Evolutionary conservation across 2,797 vertebrate species (phyloP).

Genomic region (Arnoldichthys spilopterus): DNA sequence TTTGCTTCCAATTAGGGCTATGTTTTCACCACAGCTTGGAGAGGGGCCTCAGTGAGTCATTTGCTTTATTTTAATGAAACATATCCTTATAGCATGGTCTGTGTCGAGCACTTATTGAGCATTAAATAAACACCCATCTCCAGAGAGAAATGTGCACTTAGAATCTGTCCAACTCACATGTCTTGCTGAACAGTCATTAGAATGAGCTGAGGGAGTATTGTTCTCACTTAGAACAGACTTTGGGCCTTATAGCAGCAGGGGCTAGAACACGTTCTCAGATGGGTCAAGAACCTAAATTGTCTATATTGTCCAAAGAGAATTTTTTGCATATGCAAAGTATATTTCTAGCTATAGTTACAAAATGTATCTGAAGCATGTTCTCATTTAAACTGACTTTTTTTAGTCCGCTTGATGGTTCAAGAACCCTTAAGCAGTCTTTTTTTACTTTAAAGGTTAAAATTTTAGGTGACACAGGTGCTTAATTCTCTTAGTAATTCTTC

Average conservation of each 20-base stretch:
- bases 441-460: too few relatives aligned
- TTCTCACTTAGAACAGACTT: slow-evolving; percentile 15
- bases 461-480: too few relatives aligned
- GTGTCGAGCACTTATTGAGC: slow-evolving; percentile 34
- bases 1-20: neutral
- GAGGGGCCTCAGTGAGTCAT: neutral
- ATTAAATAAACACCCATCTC: slow-evolving; percentile 48
- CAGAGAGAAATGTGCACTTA: slow-evolving; percentile 41
- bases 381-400: too few relatives aligned
- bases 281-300: neutral
- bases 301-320: neutral
- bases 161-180: slow-evolving; percentile 29
- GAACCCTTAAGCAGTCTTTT: too few relatives aligned
- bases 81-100: slow-evolving; percentile 24
- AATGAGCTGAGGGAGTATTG: slow-evolving; percentile 47
- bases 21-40: neutral
- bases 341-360: neutral
- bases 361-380: neutral
- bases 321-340: neutral
- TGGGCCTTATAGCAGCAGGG: neutral
- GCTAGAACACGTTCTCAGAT: slow-evolving; percentile 6
- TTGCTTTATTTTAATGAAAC: slow-evolving; percentile 43
- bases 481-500: too few relatives aligned
- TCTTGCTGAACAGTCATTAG: slow-evolving; percentile 52
- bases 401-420: too few relatives aligned